Percentiles rank a stretch among this genome's conserved stretches.
These are phyloP conservation scores for Papilio helenus DNA, from an alignment of 1,140 invertebrate species.

Conservation along the genomic window DNA sequence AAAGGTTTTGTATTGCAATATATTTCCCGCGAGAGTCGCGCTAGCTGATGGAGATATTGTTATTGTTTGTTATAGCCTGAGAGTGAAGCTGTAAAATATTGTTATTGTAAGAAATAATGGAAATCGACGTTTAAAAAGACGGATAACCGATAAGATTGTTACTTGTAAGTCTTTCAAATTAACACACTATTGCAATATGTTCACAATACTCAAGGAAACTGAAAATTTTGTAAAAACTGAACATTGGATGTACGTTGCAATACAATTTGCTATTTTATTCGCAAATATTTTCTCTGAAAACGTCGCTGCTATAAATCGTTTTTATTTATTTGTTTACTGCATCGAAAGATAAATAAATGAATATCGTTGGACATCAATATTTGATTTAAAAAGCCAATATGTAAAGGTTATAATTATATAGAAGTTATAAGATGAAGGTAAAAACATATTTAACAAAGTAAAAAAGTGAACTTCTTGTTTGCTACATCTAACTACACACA, in stretches of 20 bases:
- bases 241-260: background rate
- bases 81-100: background rate
- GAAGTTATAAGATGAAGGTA: too few species aligned
- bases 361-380: background rate
- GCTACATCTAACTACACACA: too few species aligned
- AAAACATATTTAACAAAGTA: too few species aligned
- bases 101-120: background rate
- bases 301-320: background rate
- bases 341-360: background rate
- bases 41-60: constrained; percentile 1
- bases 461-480: too few species aligned
- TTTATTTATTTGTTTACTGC: constrained; percentile 17
- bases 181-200: background rate
- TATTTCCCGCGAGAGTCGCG: constrained; percentile 4
- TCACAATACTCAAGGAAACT: background rate
- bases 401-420: too few species aligned
- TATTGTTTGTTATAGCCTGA: background rate
- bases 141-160: too few species aligned
- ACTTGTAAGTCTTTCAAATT: background rate
- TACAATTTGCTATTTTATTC: background rate
- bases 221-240: background rate
- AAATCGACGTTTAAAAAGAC: too few species aligned
- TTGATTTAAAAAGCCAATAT: too few species aligned
- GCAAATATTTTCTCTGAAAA: background rate
- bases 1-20: background rate